phyloP scores from a whole-genome alignment of 2,113 vertebrate species.

The Bubo bubo region DNA sequence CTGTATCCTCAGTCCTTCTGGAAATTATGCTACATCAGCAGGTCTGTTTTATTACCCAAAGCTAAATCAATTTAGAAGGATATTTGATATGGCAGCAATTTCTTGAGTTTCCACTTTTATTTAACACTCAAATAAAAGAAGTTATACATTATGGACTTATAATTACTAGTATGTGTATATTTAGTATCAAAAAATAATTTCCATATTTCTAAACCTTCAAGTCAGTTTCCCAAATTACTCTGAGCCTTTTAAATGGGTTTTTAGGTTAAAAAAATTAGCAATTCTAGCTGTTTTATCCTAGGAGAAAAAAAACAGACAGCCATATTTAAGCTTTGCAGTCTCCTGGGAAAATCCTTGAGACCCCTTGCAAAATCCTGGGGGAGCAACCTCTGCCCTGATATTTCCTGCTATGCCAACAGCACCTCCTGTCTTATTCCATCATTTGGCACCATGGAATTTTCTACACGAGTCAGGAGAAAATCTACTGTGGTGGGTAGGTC shows the following conservation, averaged over 20 bases:
- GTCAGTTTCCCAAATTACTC: neutral
- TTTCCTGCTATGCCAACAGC: neutral
- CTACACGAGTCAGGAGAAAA: neutral
- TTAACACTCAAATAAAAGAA: neutral
- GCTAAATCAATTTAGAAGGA: conserved; percentile 27
- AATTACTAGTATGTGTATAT: neutral
- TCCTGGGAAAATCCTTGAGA: neutral
- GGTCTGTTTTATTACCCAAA: conserved; percentile 61
- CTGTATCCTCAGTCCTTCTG: conserved; percentile 25
- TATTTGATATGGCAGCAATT: conserved; percentile 49
- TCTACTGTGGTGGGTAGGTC: neutral
- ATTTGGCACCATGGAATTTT: neutral
- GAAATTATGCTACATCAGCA: conserved; percentile 25
- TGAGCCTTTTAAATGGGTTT: neutral
- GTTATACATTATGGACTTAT: neutral
- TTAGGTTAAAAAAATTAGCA: neutral
- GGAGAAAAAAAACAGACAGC: neutral
- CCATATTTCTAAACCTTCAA: conserved; percentile 26
- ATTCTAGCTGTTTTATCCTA: neutral
- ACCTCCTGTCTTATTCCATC: neutral
- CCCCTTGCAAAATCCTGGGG: neutral
- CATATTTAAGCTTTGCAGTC: neutral
- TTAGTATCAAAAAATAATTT: conserved; percentile 48
- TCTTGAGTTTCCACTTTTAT: neutral
- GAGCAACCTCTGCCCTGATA: neutral